Base-by-base conservation (phyloP, 2,113 vertebrate genomes). In the Aldabrachelys gigantea region DNA sequence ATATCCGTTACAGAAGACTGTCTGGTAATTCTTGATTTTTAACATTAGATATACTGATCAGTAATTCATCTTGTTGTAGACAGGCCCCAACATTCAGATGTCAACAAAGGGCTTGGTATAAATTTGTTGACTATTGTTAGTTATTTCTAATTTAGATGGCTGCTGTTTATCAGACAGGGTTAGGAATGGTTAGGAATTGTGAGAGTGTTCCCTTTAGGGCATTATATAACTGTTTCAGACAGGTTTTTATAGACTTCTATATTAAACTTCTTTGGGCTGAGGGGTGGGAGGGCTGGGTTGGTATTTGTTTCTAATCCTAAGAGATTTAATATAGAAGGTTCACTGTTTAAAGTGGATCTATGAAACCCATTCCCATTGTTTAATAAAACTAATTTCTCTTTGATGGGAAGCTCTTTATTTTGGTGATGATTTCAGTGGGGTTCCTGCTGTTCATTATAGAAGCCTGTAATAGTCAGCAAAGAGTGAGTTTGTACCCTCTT, bases 391-490 rank as follows among this genome's bases (percentile, higher is more conserved):
- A 54, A 54, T 54, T 54, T 21, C 9, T 85, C 76, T 69, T 21
- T 52, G 44, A 2, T 3, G 80, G n/a, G 85, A 92, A 72, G 1
- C 4, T 80, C 13, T 76, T 5, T 49, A 25, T 91, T 85, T 62
- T 59, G 31, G 9, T 0, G 0, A 56, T 11, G 31, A 85, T 31
- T 13, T 84, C 75, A 35, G 5, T 78, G 13, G 11, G 7, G 1
- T 2, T n/a, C 10, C 16, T 62, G 91, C 17, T 49, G 29, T 52
- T 89, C 10, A 35, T 79, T n/a, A 49, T 25, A 81, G 6, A 82
- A 1, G 16, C 0, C 1, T 88, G 12, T 21, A 91, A 80, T 3
- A 62, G 44, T 62, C 69, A 85, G 35, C 10, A 85, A 82, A 85
- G 31, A 47, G 4, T 72, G 44, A 75, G 11, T 29, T 65, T 52